A percentile compares a stretch with the other conserved stretches of the same genome.
phyloP scores from a whole-genome alignment of 2,888 invertebrate genomes.

The Malacosoma neustria region DNA sequence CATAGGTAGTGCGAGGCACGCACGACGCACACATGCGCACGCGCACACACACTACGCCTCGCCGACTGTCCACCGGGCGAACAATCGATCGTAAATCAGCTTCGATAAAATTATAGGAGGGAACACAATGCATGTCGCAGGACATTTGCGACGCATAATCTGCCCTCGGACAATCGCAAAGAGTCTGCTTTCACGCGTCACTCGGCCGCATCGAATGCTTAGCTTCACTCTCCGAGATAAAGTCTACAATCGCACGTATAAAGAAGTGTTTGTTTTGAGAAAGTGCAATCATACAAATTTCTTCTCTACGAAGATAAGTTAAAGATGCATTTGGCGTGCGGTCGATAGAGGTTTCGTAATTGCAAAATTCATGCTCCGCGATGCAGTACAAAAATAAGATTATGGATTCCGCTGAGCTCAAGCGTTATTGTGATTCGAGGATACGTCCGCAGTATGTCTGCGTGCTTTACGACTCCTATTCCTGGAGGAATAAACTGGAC shows the following conservation, averaged over 20 bases:
- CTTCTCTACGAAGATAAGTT: conserved; percentile 31
- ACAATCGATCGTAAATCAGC: conserved; percentile 75
- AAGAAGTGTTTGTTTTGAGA: conserved; percentile 70
- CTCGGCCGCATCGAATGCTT: conserved; percentile 36
- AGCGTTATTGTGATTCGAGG: conserved; percentile 74
- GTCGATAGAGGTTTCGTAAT: conserved; percentile 46
- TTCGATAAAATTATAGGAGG: conserved; percentile 75
- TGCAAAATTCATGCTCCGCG: conserved; percentile 73
- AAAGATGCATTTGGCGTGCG: conserved; percentile 41
- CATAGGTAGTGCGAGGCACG: conserved; percentile 24
- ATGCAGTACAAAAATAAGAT: conserved; percentile 76
- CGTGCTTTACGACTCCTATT: conserved; percentile 67
- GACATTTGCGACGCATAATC: conserved; percentile 53
- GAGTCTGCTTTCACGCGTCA: conserved; percentile 59
- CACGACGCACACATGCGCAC: conserved; percentile 42
- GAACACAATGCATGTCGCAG: conserved; percentile 65
- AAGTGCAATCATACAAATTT: conserved; percentile 34
- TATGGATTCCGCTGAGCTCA: conserved; percentile 73
- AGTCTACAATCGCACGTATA: conserved; percentile 69
- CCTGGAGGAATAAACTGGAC: conserved; percentile 67
- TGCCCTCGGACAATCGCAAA: conserved; percentile 51
- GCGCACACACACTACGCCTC: conserved; percentile 52
- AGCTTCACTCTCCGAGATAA: conserved; percentile 65
- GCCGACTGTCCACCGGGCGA: conserved; percentile 64
- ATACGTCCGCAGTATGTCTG: conserved; percentile 74